phyloP scores from a whole-genome alignment of 2,797 vertebrate species.

The Leptoclinus maculatus region DNA sequence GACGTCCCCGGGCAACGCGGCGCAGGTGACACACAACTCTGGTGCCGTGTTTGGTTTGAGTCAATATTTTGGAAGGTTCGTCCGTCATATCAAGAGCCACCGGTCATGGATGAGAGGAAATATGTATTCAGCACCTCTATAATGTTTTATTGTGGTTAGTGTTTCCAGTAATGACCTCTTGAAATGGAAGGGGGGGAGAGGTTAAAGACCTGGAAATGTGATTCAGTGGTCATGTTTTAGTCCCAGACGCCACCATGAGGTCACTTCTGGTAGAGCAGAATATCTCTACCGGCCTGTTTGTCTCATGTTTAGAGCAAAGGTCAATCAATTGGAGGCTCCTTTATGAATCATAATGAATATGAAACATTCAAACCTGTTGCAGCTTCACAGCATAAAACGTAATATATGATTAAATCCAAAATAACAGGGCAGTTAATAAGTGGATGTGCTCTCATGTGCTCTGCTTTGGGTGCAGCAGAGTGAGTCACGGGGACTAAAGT shows the following conservation, averaged over 20 bases:
- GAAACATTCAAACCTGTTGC: background rate
- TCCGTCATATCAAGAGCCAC: constrained; percentile 18
- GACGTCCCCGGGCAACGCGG: constrained; percentile 76
- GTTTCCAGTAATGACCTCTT: constrained; percentile 36
- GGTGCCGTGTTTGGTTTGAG: constrained; percentile 70
- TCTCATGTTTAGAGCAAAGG: constrained; percentile 1
- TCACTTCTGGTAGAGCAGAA: constrained; percentile 14
- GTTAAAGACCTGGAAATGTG: background rate
- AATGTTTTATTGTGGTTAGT: constrained; percentile 23
- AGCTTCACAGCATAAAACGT: background rate
- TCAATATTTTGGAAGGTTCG: constrained; percentile 74
- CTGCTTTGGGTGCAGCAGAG: background rate
- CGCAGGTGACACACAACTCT: constrained; percentile 58
- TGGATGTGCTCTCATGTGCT: background rate
- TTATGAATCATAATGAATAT: background rate
- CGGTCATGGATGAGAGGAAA: constrained; percentile 6
- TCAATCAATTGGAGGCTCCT: background rate
- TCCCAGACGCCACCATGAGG: constrained; percentile 62
- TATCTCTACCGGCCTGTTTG: background rate
- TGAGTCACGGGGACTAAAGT: constrained; percentile 25
- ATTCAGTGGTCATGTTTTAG: constrained; percentile 17
- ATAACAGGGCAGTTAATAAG: background rate
- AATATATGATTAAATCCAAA: background rate
- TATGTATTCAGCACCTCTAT: background rate
- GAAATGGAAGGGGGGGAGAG: constrained; percentile 3